phyloP scores from a whole-genome alignment of 2,888 invertebrate genomes.

The Plagodis dolabraria region DNA sequence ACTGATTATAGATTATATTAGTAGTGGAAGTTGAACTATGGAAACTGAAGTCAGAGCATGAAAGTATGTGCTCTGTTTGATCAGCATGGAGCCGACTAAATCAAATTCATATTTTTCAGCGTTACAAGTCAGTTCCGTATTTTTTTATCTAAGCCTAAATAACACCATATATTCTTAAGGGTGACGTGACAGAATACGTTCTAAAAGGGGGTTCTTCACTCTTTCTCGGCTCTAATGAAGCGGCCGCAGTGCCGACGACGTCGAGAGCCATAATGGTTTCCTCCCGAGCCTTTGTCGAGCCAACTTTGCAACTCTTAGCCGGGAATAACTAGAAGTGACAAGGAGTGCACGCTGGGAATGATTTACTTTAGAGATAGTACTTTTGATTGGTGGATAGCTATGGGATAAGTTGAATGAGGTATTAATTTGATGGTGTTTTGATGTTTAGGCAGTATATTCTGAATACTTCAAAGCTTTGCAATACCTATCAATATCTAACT shows the following conservation, averaged over 20 bases:
- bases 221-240: constrained; percentile 73
- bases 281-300: constrained; percentile 77
- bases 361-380: constrained; percentile 16
- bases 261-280: constrained; percentile 80
- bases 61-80: too few species aligned
- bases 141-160: neutral
- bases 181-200: constrained; percentile 13
- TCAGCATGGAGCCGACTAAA: too few species aligned
- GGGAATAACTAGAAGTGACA: constrained; percentile 65
- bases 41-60: too few species aligned
- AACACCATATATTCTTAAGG: constrained; percentile 10
- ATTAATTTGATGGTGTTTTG: too few species aligned
- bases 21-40: too few species aligned
- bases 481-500: too few species aligned
- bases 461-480: too few species aligned
- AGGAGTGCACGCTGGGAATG: constrained; percentile 47
- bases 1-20: too few species aligned
- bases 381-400: neutral
- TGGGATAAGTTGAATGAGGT: neutral
- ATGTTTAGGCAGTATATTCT: too few species aligned
- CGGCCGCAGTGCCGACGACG: constrained; percentile 67
- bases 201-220: constrained; percentile 41
- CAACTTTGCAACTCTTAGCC: constrained; percentile 74
- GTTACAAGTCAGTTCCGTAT: too few species aligned
- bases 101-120: too few species aligned